Evolutionary conservation across 2,797 vertebrate genomes (phyloP), one percentile per base, ranked within the genome.

Genomic region (Cuniculus paca): DNA sequence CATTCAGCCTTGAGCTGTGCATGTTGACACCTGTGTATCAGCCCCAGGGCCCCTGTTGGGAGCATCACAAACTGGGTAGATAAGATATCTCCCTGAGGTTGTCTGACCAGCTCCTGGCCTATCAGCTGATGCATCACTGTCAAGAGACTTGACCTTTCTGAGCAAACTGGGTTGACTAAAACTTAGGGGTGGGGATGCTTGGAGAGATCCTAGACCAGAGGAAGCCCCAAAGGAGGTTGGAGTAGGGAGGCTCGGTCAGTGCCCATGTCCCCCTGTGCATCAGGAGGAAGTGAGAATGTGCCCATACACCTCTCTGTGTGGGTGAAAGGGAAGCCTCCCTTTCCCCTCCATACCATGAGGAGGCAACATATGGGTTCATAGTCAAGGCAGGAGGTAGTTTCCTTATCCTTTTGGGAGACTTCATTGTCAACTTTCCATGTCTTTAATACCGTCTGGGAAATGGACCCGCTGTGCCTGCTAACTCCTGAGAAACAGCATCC

Each of bases 41-140:
- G 3, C 31, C 13, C 10, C 0, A 5, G 50, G 79, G 6, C 50
- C 2, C 5, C 2, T 8, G 7, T 1, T 0, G 0, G 26, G 10
- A 4, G 24, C 12, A 0, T 8, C 16, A 20, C 8, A 7, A 11
- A 24, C 22, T 28, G 17, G 6, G 14, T 12, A 6, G 68, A 28
- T 26, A 4, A 45, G 12, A 14, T 24, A 31, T 50, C 31, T 78
- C 31, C 20, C 34, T 36, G 72, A 91, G 22, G 9, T 20, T 26
- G 52, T 56, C 45, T 19, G 19, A 9, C 60, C 1, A 0, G 6
- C 13, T 84, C 24, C 26, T 45, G 88, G 80, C 39, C 36, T 13
- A 45, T 48, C 56, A 72, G 1, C 14, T 26, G n/a, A 58, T 5
- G 56, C 5, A 12, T 19, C 19, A 34, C 39, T 79, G 12, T 8